Evolutionary conservation across 2,797 vertebrate species (phyloP).

Genomic region (Stomatorhinus walkeri): DNA sequence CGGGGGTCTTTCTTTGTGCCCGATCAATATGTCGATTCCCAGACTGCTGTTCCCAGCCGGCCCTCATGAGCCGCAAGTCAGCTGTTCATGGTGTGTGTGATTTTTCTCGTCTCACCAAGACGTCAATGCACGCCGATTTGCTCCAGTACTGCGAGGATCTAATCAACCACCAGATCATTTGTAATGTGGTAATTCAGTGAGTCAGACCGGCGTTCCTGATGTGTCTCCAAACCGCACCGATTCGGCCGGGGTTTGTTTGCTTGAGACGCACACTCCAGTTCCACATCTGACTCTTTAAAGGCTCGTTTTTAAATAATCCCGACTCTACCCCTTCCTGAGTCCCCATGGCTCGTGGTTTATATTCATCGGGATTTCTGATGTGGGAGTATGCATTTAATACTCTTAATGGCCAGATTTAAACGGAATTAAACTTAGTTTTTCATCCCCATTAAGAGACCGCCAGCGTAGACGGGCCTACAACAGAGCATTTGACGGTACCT

Average conservation of each 20-base stretch:
- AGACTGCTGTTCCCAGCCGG: background rate
- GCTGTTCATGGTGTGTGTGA: background rate
- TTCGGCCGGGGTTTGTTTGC: background rate
- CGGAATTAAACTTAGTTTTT: background rate
- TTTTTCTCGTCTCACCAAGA: slow-evolving; percentile 8
- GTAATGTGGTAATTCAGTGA: slow-evolving; percentile 12
- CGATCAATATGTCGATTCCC: slow-evolving; percentile 17
- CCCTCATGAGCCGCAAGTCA: background rate
- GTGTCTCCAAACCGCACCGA: background rate
- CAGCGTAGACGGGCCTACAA: background rate
- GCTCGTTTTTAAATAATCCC: background rate
- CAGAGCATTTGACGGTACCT: background rate
- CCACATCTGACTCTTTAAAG: background rate
- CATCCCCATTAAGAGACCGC: background rate
- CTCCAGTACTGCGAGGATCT: slow-evolving; percentile 11
- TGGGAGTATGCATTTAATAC: background rate
- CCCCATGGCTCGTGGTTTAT: background rate
- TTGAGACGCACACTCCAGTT: background rate
- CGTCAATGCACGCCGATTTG: slow-evolving; percentile 14
- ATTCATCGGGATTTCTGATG: background rate
- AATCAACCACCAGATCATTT: slow-evolving; percentile 14
- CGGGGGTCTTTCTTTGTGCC: slow-evolving; percentile 1
- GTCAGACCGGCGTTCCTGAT: background rate
- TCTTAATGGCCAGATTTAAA: background rate
- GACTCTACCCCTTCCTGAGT: background rate